Percentiles rank a stretch among this genome's conserved stretches.
These are phyloP conservation scores for Oophaga sylvatica DNA, from an alignment of 2,797 vertebrate genomes.

Conservation along the genomic window DNA sequence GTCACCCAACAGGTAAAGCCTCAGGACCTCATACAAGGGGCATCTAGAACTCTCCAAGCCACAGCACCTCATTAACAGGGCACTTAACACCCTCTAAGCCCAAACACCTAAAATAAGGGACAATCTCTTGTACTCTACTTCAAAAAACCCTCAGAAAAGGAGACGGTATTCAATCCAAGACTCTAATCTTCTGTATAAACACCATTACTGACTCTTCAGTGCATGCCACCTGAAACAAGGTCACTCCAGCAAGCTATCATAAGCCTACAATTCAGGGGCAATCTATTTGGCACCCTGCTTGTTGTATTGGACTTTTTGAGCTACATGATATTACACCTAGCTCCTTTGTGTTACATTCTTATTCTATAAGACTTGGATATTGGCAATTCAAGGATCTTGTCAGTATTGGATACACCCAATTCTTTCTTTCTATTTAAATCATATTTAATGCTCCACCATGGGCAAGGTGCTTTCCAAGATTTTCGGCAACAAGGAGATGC, in stretches of 20 bases:
- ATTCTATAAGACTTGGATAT: too few species aligned
- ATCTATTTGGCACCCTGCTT: neutral
- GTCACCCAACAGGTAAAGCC: neutral
- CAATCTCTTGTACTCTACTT: neutral
- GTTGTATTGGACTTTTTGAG: neutral
- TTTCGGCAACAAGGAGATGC: slow-evolving; percentile 99
- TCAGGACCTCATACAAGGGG: neutral
- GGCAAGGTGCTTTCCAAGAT: slow-evolving; percentile 99
- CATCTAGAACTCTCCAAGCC: neutral
- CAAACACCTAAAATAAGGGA: neutral
- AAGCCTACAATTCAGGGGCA: neutral
- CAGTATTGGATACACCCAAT: neutral
- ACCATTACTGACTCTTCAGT: neutral
- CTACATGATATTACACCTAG: neutral
- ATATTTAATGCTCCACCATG: slow-evolving; percentile 77
- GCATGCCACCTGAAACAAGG: neutral
- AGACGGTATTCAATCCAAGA: too few species aligned
- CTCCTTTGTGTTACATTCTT: neutral
- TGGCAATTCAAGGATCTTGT: neutral
- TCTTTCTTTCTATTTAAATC: neutral
- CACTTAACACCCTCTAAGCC: neutral
- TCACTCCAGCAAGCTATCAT: too few species aligned
- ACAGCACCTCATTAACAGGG: neutral
- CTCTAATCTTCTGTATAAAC: too few species aligned
- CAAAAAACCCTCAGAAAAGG: neutral